These are phyloP conservation scores for Drosophila pegasa DNA, from an alignment of 2,888 invertebrate genomes.

Conservation along the genomic window DNA sequence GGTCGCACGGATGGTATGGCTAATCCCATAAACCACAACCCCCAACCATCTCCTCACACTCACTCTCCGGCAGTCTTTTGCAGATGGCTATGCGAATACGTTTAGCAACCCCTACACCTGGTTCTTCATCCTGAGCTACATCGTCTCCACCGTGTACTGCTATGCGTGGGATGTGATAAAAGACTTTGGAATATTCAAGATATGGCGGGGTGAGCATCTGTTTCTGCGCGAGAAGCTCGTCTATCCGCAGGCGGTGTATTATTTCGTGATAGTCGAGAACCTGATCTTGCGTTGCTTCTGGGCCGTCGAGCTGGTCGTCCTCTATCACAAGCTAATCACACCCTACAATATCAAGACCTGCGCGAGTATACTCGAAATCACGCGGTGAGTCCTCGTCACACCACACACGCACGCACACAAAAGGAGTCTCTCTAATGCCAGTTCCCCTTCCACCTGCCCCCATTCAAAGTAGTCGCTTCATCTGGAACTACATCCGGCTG, in stretches of 20 bases:
- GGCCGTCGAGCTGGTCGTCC: constrained; percentile 93
- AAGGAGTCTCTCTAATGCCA: not conserved
- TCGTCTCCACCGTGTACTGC: constrained; percentile 95
- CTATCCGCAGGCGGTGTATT: constrained; percentile 92
- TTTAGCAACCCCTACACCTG: constrained; percentile 93
- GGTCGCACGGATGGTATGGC: constrained; percentile 75
- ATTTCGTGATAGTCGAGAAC: constrained; percentile 98
- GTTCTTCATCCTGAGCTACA: constrained; percentile 92
- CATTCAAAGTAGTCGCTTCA: constrained; percentile 89
- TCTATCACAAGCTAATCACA: constrained; percentile 89
- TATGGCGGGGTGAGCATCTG: constrained; percentile 93
- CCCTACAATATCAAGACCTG: constrained; percentile 92
- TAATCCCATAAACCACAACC: not conserved
- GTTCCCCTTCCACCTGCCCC: not conserved
- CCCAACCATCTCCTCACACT: constrained; percentile 10
- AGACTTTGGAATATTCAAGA: constrained; percentile 98
- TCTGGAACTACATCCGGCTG: constrained; percentile 99
- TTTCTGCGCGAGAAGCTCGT: constrained; percentile 97
- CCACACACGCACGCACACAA: not conserved
- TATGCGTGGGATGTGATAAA: constrained; percentile 98
- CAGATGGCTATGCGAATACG: constrained; percentile 87
- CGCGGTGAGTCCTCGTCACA: constrained; percentile 87
- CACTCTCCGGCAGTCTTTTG: constrained; percentile 49
- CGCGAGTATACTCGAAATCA: constrained; percentile 93
- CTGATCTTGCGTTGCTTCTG: constrained; percentile 95